Percentiles rank a stretch among this genome's conserved stretches.
These are phyloP conservation scores for Disparrhopalites patrizii DNA, from an alignment of 2,888 invertebrate genomes.

Conservation along the genomic window DNA sequence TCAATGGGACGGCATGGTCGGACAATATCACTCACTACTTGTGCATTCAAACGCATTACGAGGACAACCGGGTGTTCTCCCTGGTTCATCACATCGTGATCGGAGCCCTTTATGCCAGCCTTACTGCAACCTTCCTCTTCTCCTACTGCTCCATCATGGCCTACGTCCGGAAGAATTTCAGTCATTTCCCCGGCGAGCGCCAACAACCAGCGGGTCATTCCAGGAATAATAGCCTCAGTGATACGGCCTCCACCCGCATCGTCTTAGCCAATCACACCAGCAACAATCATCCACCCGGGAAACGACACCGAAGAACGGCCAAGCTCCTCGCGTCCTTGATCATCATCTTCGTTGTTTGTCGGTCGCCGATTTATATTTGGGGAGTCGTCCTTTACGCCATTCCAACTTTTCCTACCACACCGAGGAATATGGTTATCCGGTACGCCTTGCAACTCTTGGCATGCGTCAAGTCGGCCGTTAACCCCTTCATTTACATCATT, in stretches of 20 bases:
- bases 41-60: constrained; percentile 19
- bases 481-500: constrained; percentile 62
- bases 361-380: constrained; percentile 7
- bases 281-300: no score
- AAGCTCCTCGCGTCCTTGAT: constrained; percentile 4
- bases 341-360: not conserved
- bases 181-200: constrained; percentile 1
- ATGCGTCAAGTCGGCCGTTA: constrained; percentile 57
- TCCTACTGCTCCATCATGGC: constrained; percentile 41
- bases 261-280: no score
- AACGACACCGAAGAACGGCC: constrained; percentile 1
- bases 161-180: constrained; percentile 33
- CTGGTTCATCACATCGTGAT: constrained; percentile 29
- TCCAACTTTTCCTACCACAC: not conserved
- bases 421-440: constrained; percentile 49
- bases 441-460: constrained; percentile 57
- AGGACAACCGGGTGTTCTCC: constrained; percentile 19
- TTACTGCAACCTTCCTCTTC: constrained; percentile 32
- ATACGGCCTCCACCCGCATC: not conserved
- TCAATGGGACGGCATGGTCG: not conserved
- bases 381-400: not conserved
- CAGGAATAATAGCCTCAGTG: not conserved
- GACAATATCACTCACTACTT: constrained; percentile 32
- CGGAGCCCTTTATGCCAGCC: constrained; percentile 27
- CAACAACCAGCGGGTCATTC: no score